A percentile compares a stretch with the other conserved stretches of the same genome.
Evolutionary conservation across 2,888 invertebrate genomes (phyloP).

Genomic region (Epinotia demarniana): DNA sequence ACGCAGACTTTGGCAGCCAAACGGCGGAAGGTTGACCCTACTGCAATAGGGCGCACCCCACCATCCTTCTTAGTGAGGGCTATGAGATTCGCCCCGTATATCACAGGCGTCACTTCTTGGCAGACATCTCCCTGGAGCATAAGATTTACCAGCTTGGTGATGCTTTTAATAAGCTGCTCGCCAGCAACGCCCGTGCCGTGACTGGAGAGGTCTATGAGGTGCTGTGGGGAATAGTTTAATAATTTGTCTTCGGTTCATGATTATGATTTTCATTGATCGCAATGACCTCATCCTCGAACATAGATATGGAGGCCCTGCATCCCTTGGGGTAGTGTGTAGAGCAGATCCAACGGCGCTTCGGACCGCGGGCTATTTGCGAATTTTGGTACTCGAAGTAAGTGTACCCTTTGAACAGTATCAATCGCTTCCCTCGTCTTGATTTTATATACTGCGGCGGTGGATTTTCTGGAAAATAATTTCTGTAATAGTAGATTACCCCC

Average conservation of each 20-base stretch:
- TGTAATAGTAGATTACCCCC: not conserved
- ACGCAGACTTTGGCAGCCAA: too few species aligned
- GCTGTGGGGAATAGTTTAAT: too few species aligned
- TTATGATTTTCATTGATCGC: conserved; percentile 16
- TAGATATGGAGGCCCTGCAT: conserved; percentile 25
- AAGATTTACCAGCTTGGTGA: too few species aligned
- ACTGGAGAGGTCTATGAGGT: too few species aligned
- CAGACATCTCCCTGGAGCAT: too few species aligned
- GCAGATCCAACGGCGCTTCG: conserved; percentile 35
- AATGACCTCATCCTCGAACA: conserved; percentile 20
- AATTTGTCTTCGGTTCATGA: conserved; percentile 14
- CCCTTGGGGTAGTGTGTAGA: conserved; percentile 34
- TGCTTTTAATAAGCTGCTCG: too few species aligned
- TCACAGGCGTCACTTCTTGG: too few species aligned
- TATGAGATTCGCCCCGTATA: too few species aligned
- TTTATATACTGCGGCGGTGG: conserved; percentile 21
- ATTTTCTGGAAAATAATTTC: conserved; percentile 10
- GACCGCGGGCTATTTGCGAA: not conserved
- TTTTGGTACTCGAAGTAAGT: conserved; percentile 36
- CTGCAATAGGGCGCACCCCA: too few species aligned
- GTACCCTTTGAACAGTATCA: conserved; percentile 32
- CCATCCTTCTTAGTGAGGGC: too few species aligned
- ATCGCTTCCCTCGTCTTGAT: conserved; percentile 21
- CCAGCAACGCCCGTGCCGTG: too few species aligned
- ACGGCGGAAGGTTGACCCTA: too few species aligned